Conservation (phyloP, 2,113 vertebrate genomes). For the Aramus guarauna region DNA sequence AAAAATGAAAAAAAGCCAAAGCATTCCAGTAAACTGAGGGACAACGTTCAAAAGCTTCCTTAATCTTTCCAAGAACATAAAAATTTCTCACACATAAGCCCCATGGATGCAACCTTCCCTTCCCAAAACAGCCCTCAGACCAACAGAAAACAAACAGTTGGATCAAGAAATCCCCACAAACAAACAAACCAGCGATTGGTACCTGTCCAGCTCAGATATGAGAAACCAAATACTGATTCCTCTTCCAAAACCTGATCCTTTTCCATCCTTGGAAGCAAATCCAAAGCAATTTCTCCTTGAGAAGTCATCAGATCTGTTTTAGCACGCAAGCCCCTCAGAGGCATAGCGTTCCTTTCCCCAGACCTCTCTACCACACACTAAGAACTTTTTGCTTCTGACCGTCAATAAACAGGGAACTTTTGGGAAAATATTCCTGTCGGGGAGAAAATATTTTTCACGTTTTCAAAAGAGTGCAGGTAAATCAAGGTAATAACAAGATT, state of each 20-base stretch:
- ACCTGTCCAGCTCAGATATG: neutral
- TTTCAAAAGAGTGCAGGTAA: neutral
- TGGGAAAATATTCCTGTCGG: neutral
- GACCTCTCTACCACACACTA: neutral
- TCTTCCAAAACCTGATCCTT: neutral
- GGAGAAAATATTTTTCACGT: neutral
- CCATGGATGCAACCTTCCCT: neutral
- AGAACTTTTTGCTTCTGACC: neutral
- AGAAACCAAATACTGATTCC: neutral
- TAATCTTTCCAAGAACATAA: neutral
- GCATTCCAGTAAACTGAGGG: neutral
- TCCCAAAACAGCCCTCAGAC: neutral
- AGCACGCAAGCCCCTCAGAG: neutral
- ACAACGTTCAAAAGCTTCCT: neutral
- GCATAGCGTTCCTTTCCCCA: neutral
- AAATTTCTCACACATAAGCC: neutral
- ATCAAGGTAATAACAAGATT: neutral
- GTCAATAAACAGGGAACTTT: neutral
- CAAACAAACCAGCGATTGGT: neutral
- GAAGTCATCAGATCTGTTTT: neutral
- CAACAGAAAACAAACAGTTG: neutral
- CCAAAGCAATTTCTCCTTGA: neutral
- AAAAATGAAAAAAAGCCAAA: neutral
- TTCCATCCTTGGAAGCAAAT: neutral
- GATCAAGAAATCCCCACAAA: neutral